phyloP scores from a whole-genome alignment of 2,888 invertebrate genomes.

The Elysia crispata region DNA sequence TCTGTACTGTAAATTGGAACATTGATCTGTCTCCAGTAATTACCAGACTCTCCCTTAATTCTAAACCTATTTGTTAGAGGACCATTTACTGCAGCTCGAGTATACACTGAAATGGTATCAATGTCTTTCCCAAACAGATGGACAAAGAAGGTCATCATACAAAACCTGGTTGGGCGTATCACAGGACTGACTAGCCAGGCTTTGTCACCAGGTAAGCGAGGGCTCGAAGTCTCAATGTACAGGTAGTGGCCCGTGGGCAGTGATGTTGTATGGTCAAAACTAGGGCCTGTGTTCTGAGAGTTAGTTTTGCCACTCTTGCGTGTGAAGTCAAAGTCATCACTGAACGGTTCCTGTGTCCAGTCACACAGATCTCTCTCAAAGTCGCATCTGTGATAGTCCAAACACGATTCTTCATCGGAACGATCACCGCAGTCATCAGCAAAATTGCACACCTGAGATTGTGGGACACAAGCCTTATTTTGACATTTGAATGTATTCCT shows the following conservation, averaged over 20 bases:
- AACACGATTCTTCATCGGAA: constrained; percentile 67
- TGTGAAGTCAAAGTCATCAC: constrained; percentile 75
- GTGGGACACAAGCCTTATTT: constrained; percentile 67
- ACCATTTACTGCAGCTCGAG: constrained; percentile 64
- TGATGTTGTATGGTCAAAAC: constrained; percentile 70
- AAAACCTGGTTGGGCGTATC: constrained; percentile 55
- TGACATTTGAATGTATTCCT: constrained; percentile 61
- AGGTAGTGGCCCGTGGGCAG: constrained; percentile 65
- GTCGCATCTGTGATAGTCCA: constrained; percentile 57
- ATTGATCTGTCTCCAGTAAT: constrained; percentile 63
- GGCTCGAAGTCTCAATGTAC: constrained; percentile 68
- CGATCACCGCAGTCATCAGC: constrained; percentile 73
- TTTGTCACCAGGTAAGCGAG: constrained; percentile 61
- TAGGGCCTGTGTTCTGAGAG: constrained; percentile 70
- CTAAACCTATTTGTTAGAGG: constrained; percentile 47
- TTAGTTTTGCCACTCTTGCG: constrained; percentile 64
- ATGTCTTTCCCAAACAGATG: constrained; percentile 72
- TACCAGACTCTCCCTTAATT: constrained; percentile 44
- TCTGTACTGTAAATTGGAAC: constrained; percentile 57
- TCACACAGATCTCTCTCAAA: constrained; percentile 69
- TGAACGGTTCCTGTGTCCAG: constrained; percentile 62
- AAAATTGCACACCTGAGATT: constrained; percentile 65
- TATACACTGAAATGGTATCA: constrained; percentile 66
- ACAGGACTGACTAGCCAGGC: constrained; percentile 72
- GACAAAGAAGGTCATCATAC: constrained; percentile 69